Evolutionary conservation across 2,113 vertebrate species (phyloP), one percentile per base, ranked within the genome.

Genomic region (Mugil cephalus): DNA sequence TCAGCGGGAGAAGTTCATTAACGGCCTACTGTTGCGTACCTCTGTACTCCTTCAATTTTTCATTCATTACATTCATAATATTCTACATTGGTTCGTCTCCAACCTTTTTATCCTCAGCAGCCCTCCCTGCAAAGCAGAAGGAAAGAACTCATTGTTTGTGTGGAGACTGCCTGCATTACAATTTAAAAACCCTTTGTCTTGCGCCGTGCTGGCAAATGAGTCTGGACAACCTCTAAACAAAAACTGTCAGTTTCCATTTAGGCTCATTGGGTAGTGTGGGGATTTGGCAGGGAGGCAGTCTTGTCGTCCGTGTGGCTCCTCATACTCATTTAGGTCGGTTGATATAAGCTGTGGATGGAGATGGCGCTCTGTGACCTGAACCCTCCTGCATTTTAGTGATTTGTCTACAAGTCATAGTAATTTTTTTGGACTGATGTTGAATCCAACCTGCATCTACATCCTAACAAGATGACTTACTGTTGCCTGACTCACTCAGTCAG

Each of bases 161-260:
- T 47, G 74, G 72, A 88, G 82, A 80, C 83, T 62, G 83, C 68
- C 83, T 88, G 79, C 84, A 85, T 91, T 85, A 87, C 82, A 92
- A 87, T 90, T 87, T 89, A 89, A 87, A 89, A 91, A 83, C 80
- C 81, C 74, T 90, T 91, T 91, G 82, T 93, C 85, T 85, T 62
- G 71, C 53, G 60, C 36, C 52, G 70, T 61, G 73, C 80, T 83
- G 81, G 84, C 86, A 93, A 93, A 93, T 92, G 89, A 91, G 88
- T 90, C 70, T 92, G 87, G 90, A 91, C 87, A 90, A 88, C 87
- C 92, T 90, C 92, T 91, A 91, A 93, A 94, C 89, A 93, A 93
- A 93, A 89, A 78, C 88, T 93, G 91, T 92, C 90, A 91, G 86
- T 89, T 89, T 92, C 85, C 67, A 91, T 93, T 93, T 90, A 69